These are phyloP conservation scores for Verasper variegatus DNA, from an alignment of 2,113 vertebrate genomes.

Conservation along the genomic window DNA sequence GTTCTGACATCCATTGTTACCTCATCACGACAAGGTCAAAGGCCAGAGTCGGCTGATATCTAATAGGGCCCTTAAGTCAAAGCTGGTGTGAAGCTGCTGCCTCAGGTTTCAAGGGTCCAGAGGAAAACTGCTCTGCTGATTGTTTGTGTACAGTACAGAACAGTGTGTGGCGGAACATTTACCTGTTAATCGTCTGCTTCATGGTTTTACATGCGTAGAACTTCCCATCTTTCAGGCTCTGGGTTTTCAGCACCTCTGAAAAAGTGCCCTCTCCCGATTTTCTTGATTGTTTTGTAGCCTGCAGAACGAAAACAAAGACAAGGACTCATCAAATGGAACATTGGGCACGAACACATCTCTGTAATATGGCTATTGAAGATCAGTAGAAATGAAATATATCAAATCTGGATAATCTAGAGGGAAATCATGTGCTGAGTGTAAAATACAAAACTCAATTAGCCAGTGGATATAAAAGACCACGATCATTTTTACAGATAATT, in stretches of 20 bases:
- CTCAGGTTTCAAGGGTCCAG: slow-evolving; percentile 48
- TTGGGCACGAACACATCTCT: neutral
- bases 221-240: slow-evolving; percentile 86
- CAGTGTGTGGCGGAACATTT: slow-evolving; percentile 12
- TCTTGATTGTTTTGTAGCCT: slow-evolving; percentile 88
- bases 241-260: slow-evolving; percentile 88
- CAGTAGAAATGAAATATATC: neutral
- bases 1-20: slow-evolving; percentile 15
- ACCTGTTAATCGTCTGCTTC: slow-evolving; percentile 90
- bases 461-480: too few relatives aligned
- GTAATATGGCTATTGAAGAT: neutral
- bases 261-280: slow-evolving; percentile 92
- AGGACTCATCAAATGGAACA: neutral
- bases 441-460: too few relatives aligned
- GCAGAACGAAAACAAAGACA: slow-evolving; percentile 33
- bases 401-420: neutral
- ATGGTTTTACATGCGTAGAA: slow-evolving; percentile 89
- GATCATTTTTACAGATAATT: too few relatives aligned
- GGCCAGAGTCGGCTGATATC: slow-evolving; percentile 32
- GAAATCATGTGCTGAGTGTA: too few relatives aligned
- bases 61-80: slow-evolving; percentile 23
- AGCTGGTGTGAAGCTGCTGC: slow-evolving; percentile 24
- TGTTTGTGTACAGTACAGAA: neutral
- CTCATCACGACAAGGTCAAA: slow-evolving; percentile 44
- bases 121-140: slow-evolving; percentile 6